These are phyloP conservation scores for Cottoperca gobio DNA, from an alignment of 2,797 vertebrate species.

Conservation along the genomic window DNA sequence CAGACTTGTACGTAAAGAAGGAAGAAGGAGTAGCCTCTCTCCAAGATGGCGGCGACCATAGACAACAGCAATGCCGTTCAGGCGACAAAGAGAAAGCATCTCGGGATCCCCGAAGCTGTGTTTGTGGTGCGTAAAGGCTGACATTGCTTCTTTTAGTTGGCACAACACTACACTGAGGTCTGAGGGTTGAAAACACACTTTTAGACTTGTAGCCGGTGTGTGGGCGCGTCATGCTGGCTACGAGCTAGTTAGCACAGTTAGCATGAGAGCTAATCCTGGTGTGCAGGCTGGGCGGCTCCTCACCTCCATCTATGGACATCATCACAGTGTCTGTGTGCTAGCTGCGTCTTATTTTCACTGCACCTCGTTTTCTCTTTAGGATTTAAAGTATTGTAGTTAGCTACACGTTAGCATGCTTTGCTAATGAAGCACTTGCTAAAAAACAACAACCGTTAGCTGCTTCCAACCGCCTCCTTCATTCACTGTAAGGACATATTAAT, in stretches of 20 bases:
- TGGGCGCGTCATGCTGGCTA: conserved; percentile 21
- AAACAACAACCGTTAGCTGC: not conserved
- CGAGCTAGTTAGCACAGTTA: conserved; percentile 32
- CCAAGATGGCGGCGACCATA: conserved; percentile 91
- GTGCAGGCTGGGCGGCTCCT: conserved; percentile 61
- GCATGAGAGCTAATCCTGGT: conserved; percentile 44
- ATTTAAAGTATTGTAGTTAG: not conserved
- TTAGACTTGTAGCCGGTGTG: rapidly evolving
- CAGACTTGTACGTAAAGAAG: conserved; percentile 66
- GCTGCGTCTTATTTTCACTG: not conserved
- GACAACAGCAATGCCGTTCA: conserved; percentile 85
- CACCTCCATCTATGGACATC: conserved; percentile 69
- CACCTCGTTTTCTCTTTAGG: not conserved
- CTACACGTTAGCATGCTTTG: not conserved
- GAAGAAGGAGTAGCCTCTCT: conserved; percentile 77
- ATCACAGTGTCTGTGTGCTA: not conserved
- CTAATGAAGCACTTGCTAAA: not conserved
- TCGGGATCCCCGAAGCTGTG: conserved; percentile 94
- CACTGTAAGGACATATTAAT: not conserved
- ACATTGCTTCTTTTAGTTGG: not conserved
- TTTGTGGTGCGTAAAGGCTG: conserved; percentile 91
- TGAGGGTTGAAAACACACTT: rapidly evolving
- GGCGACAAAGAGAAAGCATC: conserved; percentile 87
- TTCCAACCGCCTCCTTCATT: not conserved
- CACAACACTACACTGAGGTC: not conserved